Base-by-base conservation (phyloP, 2,888 invertebrate genomes). In the Scaptomyza reducta region DNA sequence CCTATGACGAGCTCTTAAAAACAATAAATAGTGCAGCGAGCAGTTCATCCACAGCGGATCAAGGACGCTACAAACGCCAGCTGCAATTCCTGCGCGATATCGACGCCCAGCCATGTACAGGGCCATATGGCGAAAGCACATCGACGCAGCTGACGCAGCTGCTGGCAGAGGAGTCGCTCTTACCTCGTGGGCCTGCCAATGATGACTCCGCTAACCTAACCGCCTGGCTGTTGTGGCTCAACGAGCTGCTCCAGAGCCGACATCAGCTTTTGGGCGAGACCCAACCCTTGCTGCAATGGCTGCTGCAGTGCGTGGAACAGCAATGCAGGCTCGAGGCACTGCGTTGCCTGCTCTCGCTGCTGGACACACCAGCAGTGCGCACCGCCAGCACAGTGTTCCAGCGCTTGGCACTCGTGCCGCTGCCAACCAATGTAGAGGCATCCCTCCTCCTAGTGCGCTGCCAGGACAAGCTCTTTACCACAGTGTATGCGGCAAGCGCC, bases 171-270 rank as follows among this genome's bases (percentile, higher is more conserved):
- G 76, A 35, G 33, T 45, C 29, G 10, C 33, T 25, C 5, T 18
- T 10, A 27, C 46, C 6, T 0, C n/a, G 18, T n/a, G 51, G 18
- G 13, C 13, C 11, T 3, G 35, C 6, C 14, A 44, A 62, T 59
- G 66, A 65, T 59, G 71, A 47, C 45, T 53, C 62, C 49, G 13
- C 31, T 25, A 18, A 42, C 9, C 31, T 75, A 14, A 41, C 18
- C n/a, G 27, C 50, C 6, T 82, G 82, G 84, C 53, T 77, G 13
- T 41, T 54, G 11, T 87, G 81, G 81, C 57, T 87, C 0, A 65
- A 65, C 25, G 84, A 82, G 59, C 25, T 82, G 16, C 35, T 87
- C 22, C 41, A 53, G 6, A 46, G 16, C 35, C 67, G 68, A 9
- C 45, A 41, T 6, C 62, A 46, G 25, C 46, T 62, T 25, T 45